Conservation (phyloP, 2,888 invertebrate species). For the Thymelicus sylvestris region DNA sequence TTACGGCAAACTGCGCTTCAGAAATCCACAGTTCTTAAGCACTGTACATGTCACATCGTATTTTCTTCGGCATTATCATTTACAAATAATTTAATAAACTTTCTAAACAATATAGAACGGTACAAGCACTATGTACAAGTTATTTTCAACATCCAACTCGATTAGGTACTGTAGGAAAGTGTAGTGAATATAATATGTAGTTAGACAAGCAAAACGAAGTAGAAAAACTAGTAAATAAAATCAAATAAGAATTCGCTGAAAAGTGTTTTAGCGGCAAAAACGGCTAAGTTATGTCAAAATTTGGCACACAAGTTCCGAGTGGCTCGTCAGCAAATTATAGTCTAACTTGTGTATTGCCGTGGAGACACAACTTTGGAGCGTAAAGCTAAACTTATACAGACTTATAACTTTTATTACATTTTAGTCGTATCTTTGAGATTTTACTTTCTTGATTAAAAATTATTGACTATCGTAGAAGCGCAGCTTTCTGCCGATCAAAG, state of each 20-base stretch:
- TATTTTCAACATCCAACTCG: not conserved
- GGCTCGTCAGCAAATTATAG: constrained; percentile 76
- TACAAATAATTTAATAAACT: no score
- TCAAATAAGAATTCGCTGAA: constrained; percentile 7
- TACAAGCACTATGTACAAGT: no score
- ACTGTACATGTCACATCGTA: no score
- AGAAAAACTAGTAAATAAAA: constrained; percentile 5
- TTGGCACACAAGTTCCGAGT: constrained; percentile 62
- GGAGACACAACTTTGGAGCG: constrained; percentile 61
- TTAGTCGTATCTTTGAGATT: constrained; percentile 43
- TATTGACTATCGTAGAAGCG: constrained; percentile 39
- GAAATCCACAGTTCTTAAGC: no score
- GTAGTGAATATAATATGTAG: constrained; percentile 2
- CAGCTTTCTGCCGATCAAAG: constrained; percentile 17
- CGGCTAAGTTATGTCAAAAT: constrained; percentile 42
- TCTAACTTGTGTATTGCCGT: constrained; percentile 61
- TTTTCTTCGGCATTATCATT: no score
- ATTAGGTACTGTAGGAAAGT: not conserved
- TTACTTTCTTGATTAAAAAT: constrained; percentile 46
- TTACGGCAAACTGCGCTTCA: no score
- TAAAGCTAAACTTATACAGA: constrained; percentile 70
- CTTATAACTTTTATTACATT: constrained; percentile 76
- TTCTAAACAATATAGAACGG: no score
- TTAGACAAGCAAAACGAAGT: constrained; percentile 3
- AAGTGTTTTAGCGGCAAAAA: constrained; percentile 24